A percentile compares a stretch with the other conserved stretches of the same genome.
These are phyloP conservation scores for Eupleurogrammus muticus DNA, from an alignment of 2,797 vertebrate genomes.

Conservation along the genomic window DNA sequence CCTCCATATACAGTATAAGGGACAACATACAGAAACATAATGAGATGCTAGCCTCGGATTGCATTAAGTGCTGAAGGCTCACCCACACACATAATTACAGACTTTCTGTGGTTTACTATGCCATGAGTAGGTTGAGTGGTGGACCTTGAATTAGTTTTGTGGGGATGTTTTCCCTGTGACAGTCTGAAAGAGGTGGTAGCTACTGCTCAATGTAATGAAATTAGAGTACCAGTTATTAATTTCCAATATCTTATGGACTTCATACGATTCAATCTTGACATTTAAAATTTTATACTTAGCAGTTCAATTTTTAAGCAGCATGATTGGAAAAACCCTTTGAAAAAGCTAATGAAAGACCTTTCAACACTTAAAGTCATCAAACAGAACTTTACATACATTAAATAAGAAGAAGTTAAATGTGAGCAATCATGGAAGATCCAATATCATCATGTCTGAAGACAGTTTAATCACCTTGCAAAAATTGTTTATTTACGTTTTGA, in stretches of 20 bases:
- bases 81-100: slow-evolving; percentile 76
- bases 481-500: too few relatives aligned
- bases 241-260: not conserved
- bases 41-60: slow-evolving; percentile 46
- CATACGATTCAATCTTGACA: not conserved
- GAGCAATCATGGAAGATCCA: too few relatives aligned
- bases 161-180: slow-evolving; percentile 31
- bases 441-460: too few relatives aligned
- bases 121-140: slow-evolving; percentile 52
- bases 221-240: not conserved
- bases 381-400: not conserved
- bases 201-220: slow-evolving; percentile 6
- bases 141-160: slow-evolving; percentile 43
- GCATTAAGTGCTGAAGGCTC: slow-evolving; percentile 63
- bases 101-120: slow-evolving; percentile 55
- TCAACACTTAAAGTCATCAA: not conserved
- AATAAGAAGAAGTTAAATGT: not conserved
- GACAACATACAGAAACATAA: slow-evolving; percentile 41
- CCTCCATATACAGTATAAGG: slow-evolving; percentile 50
- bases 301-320: not conserved
- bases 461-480: too few relatives aligned
- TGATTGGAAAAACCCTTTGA: not conserved
- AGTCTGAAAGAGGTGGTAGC: slow-evolving; percentile 21
- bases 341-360: not conserved
- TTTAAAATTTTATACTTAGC: not conserved